phyloP scores from a whole-genome alignment of 2,797 vertebrate species.

The Sardinella longiceps region DNA sequence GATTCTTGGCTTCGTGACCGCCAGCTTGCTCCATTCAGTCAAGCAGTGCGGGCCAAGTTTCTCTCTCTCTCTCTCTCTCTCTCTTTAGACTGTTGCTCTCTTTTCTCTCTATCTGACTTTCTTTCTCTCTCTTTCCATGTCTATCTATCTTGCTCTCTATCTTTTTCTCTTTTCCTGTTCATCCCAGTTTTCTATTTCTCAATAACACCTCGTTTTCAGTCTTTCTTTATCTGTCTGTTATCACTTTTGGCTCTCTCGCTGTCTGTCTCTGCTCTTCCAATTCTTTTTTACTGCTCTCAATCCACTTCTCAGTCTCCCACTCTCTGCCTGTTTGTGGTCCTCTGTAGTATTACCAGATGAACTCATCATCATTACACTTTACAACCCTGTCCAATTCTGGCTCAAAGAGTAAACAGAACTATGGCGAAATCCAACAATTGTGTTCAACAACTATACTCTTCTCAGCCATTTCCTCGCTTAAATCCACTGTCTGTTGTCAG shows the following conservation, averaged over 20 bases:
- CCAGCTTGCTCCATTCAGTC: conserved; percentile 18
- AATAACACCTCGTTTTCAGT: background rate
- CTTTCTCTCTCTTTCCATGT: background rate
- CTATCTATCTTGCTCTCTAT: background rate
- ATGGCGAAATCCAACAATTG: background rate
- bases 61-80: background rate
- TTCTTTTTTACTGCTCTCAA: background rate
- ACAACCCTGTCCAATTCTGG: background rate
- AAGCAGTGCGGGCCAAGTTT: background rate
- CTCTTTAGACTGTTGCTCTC: too few species aligned
- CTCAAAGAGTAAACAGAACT: background rate
- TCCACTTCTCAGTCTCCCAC: background rate
- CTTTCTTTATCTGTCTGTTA: background rate
- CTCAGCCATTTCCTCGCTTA: background rate
- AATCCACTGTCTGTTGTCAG: background rate
- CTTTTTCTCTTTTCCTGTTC: background rate
- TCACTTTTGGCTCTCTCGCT: background rate
- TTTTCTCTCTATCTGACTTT: background rate
- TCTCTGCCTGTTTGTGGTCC: background rate
- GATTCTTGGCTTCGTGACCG: conserved; percentile 16
- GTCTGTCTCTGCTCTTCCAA: background rate
- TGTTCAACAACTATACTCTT: too few species aligned
- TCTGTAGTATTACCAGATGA: background rate
- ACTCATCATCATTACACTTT: background rate
- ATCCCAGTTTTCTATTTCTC: background rate